phyloP scores from a whole-genome alignment of 2,888 invertebrate genomes.

The Tiphia femorata region DNA sequence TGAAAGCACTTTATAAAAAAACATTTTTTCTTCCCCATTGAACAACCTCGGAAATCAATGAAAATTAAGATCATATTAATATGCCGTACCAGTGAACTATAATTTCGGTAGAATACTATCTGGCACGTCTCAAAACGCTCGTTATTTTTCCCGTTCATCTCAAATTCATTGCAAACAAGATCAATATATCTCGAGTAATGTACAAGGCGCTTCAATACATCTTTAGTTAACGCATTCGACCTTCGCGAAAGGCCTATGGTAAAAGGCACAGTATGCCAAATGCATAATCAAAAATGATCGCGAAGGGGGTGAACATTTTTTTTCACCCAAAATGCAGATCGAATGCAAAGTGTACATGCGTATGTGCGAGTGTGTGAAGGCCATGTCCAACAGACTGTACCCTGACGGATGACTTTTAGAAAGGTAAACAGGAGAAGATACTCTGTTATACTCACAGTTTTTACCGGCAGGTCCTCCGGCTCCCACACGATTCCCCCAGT shows the following conservation, averaged over 20 bases:
- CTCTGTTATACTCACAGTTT: constrained; percentile 54
- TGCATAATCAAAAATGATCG: constrained; percentile 7
- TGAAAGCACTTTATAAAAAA: too few species aligned
- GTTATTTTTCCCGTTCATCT: too few species aligned
- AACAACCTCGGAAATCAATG: too few species aligned
- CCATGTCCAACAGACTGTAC: constrained; percentile 51
- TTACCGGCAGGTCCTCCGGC: constrained; percentile 41
- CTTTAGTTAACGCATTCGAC: not conserved
- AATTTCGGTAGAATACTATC: too few species aligned
- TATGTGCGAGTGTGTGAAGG: constrained; percentile 41
- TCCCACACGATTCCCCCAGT: constrained; percentile 32
- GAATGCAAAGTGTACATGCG: not conserved
- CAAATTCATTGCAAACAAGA: constrained; percentile 24
- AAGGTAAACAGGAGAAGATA: constrained; percentile 39
- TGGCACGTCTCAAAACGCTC: too few species aligned
- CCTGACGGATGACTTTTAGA: constrained; percentile 41
- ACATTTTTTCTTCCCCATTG: too few species aligned
- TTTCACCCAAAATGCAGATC: constrained; percentile 11
- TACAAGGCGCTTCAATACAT: not conserved
- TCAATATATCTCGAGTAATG: constrained; percentile 40
- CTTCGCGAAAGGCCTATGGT: not conserved
- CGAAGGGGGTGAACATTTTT: constrained; percentile 17
- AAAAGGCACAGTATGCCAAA: not conserved
- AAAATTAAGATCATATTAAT: too few species aligned
- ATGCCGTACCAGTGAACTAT: too few species aligned